These are phyloP conservation scores for Strigamia transsilvanica DNA, from an alignment of 2,888 invertebrate genomes.

Conservation along the genomic window DNA sequence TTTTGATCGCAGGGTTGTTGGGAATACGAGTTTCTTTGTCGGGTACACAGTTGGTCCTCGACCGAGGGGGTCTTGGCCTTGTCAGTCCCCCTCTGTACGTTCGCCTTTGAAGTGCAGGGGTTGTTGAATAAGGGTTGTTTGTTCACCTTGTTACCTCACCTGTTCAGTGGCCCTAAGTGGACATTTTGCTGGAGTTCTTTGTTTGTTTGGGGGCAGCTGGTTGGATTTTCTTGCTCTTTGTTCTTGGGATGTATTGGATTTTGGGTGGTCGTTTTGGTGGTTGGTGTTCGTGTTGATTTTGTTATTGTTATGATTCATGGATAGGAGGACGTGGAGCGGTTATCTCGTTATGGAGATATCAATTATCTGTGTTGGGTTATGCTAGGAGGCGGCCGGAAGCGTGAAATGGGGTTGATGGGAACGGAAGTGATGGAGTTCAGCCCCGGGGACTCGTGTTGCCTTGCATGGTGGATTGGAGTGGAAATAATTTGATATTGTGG, in stretches of 20 bases:
- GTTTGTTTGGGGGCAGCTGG: background rate
- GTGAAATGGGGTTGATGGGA: background rate
- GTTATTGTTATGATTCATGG: too few species aligned
- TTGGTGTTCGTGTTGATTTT: background rate
- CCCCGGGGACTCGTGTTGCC: background rate
- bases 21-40: background rate
- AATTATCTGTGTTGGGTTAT: background rate
- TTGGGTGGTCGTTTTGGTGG: background rate
- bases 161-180: constrained; percentile 25
- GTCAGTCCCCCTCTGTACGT: background rate
- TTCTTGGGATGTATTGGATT: background rate
- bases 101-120: background rate
- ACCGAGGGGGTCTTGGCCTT: background rate
- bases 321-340: background rate
- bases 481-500: too few species aligned
- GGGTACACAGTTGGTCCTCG: background rate
- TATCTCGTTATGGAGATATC: constrained; percentile 5
- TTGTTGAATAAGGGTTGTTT: background rate
- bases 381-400: background rate
- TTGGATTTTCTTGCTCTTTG: background rate
- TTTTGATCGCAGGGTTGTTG: too few species aligned
- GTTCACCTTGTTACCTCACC: constrained; percentile 21
- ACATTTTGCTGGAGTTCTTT: background rate
- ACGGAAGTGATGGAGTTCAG: background rate
- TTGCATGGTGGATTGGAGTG: background rate